Conservation (phyloP, 2,113 vertebrate species). For the Trachemys scripta region DNA sequence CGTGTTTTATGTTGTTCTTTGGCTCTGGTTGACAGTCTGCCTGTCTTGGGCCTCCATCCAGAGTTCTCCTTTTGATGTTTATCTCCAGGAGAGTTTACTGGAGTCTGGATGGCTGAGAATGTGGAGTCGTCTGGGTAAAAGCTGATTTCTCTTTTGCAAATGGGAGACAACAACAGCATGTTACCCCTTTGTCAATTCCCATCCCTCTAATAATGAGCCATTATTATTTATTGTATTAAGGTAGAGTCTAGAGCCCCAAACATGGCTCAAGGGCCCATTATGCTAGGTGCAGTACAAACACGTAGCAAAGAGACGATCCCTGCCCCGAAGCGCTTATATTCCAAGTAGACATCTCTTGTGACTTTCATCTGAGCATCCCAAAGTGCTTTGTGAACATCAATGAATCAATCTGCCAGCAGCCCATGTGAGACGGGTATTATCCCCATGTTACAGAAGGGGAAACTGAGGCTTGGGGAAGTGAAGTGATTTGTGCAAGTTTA, state of each 20-base stretch:
- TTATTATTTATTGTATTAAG: background rate
- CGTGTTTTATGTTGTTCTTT: slow-evolving; percentile 56
- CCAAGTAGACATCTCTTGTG: accelerated
- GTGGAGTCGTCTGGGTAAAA: slow-evolving; percentile 28
- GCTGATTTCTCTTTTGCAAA: background rate
- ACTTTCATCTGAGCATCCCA: accelerated
- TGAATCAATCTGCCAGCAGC: background rate
- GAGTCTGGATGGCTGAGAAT: slow-evolving; percentile 46
- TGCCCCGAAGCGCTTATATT: accelerated
- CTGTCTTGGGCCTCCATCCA: slow-evolving; percentile 54
- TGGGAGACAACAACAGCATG: slow-evolving; percentile 4
- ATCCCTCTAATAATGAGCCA: background rate
- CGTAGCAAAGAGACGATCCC: background rate
- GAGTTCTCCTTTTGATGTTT: slow-evolving; percentile 64
- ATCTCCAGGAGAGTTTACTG: slow-evolving; percentile 65
- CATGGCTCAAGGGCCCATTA: background rate
- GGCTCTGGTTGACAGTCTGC: background rate
- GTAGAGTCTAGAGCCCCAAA: accelerated
- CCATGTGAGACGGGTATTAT: background rate
- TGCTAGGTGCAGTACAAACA: background rate
- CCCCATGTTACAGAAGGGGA: background rate
- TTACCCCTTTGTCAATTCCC: background rate
- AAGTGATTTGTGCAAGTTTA: background rate
- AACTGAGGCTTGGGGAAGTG: background rate
- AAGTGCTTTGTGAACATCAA: accelerated